phyloP scores from a whole-genome alignment of 1,140 invertebrate genomes.

The Drosophila parvula region DNA sequence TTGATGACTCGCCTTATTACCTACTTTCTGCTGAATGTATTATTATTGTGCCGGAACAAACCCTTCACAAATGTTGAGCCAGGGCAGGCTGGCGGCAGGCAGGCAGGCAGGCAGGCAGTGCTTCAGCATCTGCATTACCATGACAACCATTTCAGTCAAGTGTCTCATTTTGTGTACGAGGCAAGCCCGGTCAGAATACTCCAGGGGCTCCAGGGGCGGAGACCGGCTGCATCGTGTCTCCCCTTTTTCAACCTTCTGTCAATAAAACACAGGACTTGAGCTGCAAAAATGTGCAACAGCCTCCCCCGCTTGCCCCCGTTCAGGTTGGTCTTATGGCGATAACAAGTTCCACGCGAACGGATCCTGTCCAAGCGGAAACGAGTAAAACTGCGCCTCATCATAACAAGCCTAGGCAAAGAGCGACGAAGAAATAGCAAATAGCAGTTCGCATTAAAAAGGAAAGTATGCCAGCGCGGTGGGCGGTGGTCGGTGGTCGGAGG shows the following conservation, averaged over 20 bases:
- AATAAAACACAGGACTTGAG: slow-evolving; percentile 49
- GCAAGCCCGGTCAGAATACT: slow-evolving; percentile 47
- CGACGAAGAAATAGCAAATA: slow-evolving; percentile 32
- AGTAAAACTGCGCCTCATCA: slow-evolving; percentile 53
- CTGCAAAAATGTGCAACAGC: slow-evolving; percentile 49
- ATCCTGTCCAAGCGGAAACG: slow-evolving; percentile 68
- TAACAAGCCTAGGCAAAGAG: slow-evolving; percentile 37
- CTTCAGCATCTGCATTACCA: slow-evolving; percentile 37
- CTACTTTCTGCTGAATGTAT: not conserved
- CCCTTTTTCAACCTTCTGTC: slow-evolving; percentile 54
- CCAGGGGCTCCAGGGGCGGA: not conserved
- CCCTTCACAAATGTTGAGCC: not conserved
- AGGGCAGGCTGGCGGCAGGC: not conserved
- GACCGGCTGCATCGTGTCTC: slow-evolving; percentile 23
- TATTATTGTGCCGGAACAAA: slow-evolving; percentile 1
- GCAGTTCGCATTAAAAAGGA: slow-evolving; percentile 52
- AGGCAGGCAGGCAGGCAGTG: not conserved
- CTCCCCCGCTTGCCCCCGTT: not conserved
- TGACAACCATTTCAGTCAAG: slow-evolving; percentile 66
- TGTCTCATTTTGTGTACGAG: slow-evolving; percentile 74
- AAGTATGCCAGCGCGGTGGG: slow-evolving; percentile 7
- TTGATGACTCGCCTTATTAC: not conserved
- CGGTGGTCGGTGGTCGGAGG: not conserved
- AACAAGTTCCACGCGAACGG: slow-evolving; percentile 74
- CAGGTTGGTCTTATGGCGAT: slow-evolving; percentile 20